phyloP scores from a whole-genome alignment of 2,797 vertebrate species.

The Neopelma chrysocephalum region DNA sequence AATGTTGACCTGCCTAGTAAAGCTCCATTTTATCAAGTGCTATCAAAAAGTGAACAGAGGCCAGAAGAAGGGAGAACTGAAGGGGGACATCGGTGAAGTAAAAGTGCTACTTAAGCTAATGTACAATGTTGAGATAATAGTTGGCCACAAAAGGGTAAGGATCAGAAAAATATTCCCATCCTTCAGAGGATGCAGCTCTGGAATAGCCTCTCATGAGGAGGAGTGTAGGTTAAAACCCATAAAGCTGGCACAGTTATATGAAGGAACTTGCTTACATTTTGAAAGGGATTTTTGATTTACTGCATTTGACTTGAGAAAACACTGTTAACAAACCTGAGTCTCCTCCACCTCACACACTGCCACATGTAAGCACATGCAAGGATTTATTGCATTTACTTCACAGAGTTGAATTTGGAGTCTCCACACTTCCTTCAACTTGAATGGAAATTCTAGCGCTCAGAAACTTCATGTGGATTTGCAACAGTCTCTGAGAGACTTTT shows the following conservation, averaged over 20 bases:
- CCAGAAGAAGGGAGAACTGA: neutral
- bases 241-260: neutral
- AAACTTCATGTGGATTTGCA: neutral
- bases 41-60: neutral
- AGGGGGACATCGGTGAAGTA: accelerated
- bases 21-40: neutral
- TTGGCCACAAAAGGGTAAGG: neutral
- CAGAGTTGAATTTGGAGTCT: neutral
- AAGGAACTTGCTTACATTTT: neutral
- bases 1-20: neutral
- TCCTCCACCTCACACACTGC: neutral
- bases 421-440: neutral
- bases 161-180: neutral
- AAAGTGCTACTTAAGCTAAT: neutral
- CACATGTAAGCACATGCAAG: accelerated
- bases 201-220: neutral
- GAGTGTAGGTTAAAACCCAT: neutral
- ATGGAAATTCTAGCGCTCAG: neutral
- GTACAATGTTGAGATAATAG: neutral
- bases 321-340: neutral
- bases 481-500: neutral
- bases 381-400: neutral
- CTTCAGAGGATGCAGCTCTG: neutral
- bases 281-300: neutral
- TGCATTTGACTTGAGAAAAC: neutral